Percentiles rank a stretch among this genome's conserved stretches.
These are phyloP conservation scores for Rhagoletis pomonella DNA, from an alignment of 1,140 invertebrate genomes.

Conservation along the genomic window DNA sequence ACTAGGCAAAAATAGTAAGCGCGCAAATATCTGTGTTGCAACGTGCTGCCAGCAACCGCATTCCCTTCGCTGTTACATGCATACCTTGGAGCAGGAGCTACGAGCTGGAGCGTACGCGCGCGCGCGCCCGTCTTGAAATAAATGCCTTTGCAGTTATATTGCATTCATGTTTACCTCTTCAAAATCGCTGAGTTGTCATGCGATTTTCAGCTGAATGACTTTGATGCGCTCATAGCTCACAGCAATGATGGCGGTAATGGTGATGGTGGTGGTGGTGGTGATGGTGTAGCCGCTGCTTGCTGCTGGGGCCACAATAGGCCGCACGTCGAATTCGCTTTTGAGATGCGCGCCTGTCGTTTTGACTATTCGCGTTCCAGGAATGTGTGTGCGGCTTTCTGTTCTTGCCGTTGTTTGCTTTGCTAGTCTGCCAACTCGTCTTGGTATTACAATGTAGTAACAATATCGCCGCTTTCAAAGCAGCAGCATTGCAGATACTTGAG, in stretches of 20 bases:
- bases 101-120: background rate
- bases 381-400: background rate
- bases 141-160: constrained; percentile 37
- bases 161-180: constrained; percentile 52
- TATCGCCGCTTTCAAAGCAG: constrained; percentile 23
- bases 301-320: background rate
- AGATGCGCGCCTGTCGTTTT: constrained; percentile 40
- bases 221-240: constrained; percentile 51
- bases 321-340: background rate
- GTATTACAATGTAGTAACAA: constrained; percentile 9
- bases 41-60: constrained; percentile 34
- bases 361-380: constrained; percentile 40
- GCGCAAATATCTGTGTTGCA: background rate
- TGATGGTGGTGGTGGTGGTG: background rate
- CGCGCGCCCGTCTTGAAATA: background rate
- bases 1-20: background rate
- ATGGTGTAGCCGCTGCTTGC: too few species aligned
- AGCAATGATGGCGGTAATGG: background rate
- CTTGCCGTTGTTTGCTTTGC: background rate
- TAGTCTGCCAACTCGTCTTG: background rate
- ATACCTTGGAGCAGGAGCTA: background rate
- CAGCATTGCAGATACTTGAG: constrained; percentile 38
- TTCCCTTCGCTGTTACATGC: constrained; percentile 41
- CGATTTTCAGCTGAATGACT: constrained; percentile 52
- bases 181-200: constrained; percentile 51